Base-by-base conservation (phyloP, 2,888 invertebrate species). In the Rhagophthalmus giganteus region DNA sequence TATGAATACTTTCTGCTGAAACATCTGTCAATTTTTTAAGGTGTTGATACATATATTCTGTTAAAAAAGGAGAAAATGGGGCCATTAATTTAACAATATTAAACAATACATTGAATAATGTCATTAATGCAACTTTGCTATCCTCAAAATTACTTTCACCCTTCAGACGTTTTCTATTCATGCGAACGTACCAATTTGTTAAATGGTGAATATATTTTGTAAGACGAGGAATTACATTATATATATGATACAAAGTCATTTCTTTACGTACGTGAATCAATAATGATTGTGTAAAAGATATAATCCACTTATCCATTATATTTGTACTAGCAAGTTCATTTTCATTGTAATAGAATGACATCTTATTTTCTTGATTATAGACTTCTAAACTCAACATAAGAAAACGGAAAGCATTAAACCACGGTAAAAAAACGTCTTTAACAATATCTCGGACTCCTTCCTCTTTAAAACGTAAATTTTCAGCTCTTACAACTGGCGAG, bases 161-260 rank as follows among this genome's bases (percentile, higher is more conserved):
- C 79, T 97, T 98, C 53, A 99, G 83, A 39, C 99, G 82, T 64
- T 87, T 90, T 46, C 99, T 83, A 74, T 99, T 99, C 86, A 99
- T 90, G 56, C 98, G 81, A 16, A 99, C 95, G 73, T 98, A 99
- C 96, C 97, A 97, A 74, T 99, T 99, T 15, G 98, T 99, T 2
- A 99, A 81, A 70, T 97, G 92, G 69, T 98, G 97, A 59, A 99
- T 94, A 74, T 94, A 99, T 71, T 95, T 94, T 0, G 97, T 89
- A 28, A 99, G 78, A 42, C 88, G 80, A 0, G 97, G 96, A 6
- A 97, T 88, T 6, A 99, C 99, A 0, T 96, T 97, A 71, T 97
- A 99, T 41, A 99, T 78, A 44, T 90, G 85, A 72, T 98, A 99
- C 1, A 89, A 88, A 64, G 84, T 84, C 99, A 99, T 99, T 78